These are phyloP conservation scores for Malacoctenus gilli DNA, from an alignment of 2,797 vertebrate genomes.

Conservation along the genomic window DNA sequence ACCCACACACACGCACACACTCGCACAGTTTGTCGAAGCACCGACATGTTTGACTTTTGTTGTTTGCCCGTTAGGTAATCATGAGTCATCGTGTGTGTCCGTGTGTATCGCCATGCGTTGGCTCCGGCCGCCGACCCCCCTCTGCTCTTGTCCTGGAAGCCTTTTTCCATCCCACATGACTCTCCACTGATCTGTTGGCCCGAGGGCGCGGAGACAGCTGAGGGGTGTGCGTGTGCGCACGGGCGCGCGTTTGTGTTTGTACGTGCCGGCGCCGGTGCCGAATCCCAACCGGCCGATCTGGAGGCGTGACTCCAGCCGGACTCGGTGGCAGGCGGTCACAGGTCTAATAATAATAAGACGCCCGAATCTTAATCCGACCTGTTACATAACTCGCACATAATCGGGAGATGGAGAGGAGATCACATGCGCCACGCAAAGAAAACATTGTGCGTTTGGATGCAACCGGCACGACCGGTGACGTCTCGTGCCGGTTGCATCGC, in stretches of 20 bases:
- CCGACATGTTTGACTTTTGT: constrained; percentile 9
- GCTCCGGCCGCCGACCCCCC: constrained; percentile 28
- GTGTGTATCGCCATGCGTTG: constrained; percentile 16
- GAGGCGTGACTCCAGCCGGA: constrained; percentile 61
- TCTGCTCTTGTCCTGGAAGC: constrained; percentile 49
- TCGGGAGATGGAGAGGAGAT: constrained; percentile 39
- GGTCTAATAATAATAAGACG: constrained; percentile 75
- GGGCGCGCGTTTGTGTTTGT: neutral
- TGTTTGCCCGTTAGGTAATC: constrained; percentile 22
- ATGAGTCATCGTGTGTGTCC: constrained; percentile 39
- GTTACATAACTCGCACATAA: constrained; percentile 69
- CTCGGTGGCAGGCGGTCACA: constrained; percentile 62
- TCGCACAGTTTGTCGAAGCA: neutral
- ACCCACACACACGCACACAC: neutral
- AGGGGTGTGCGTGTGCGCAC: constrained; percentile 29
- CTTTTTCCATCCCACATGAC: constrained; percentile 72
- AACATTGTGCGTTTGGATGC: constrained; percentile 16
- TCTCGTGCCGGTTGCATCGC: constrained; percentile 36
- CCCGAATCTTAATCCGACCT: constrained; percentile 65
- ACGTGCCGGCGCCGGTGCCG: neutral
- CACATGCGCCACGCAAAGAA: constrained; percentile 28
- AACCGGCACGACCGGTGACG: constrained; percentile 30
- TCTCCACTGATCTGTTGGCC: constrained; percentile 50
- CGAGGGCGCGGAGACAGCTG: constrained; percentile 53
- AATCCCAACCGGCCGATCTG: constrained; percentile 50